Percentiles rank a stretch among this genome's conserved stretches.
Evolutionary conservation across 2,888 invertebrate genomes (phyloP).

Genomic region (Hirtodrosophila confusa): DNA sequence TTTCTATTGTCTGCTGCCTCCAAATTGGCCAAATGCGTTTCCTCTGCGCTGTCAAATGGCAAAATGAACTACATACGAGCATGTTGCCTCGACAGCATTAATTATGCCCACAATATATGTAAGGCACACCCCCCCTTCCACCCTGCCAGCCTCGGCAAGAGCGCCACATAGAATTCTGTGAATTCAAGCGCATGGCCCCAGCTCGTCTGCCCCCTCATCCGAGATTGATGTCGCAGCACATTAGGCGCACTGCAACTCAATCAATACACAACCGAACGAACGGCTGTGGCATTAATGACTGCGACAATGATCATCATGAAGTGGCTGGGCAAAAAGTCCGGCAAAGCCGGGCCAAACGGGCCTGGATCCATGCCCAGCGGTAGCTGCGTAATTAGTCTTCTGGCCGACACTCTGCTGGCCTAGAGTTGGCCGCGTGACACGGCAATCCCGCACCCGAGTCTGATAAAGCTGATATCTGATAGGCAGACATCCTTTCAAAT

Average conservation of each 20-base stretch:
- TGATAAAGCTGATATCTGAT: no score
- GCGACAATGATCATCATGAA: slow-evolving; percentile 49
- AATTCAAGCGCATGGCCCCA: slow-evolving; percentile 48
- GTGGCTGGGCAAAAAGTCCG: slow-evolving; percentile 21
- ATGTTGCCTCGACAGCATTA: slow-evolving; percentile 44
- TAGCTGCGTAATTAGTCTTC: slow-evolving; percentile 79
- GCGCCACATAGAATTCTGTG: slow-evolving; percentile 55
- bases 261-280: slow-evolving; percentile 63
- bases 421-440: slow-evolving; percentile 48
- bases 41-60: slow-evolving; percentile 15
- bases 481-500: background rate
- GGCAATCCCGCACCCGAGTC: slow-evolving; percentile 9
- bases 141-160: background rate
- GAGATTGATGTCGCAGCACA: slow-evolving; percentile 82
- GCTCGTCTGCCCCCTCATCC: slow-evolving; percentile 2
- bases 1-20: slow-evolving; percentile 30
- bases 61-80: slow-evolving; percentile 15
- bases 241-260: slow-evolving; percentile 81
- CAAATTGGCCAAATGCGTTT: slow-evolving; percentile 55
- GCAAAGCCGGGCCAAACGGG: slow-evolving; percentile 23
- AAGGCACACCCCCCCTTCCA: background rate
- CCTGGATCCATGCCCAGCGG: slow-evolving; percentile 33
- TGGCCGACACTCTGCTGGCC: slow-evolving; percentile 70
- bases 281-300: slow-evolving; percentile 70
- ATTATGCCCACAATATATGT: slow-evolving; percentile 57